Conservation (phyloP, 2,113 vertebrate species). For the Istiophorus platypterus region DNA sequence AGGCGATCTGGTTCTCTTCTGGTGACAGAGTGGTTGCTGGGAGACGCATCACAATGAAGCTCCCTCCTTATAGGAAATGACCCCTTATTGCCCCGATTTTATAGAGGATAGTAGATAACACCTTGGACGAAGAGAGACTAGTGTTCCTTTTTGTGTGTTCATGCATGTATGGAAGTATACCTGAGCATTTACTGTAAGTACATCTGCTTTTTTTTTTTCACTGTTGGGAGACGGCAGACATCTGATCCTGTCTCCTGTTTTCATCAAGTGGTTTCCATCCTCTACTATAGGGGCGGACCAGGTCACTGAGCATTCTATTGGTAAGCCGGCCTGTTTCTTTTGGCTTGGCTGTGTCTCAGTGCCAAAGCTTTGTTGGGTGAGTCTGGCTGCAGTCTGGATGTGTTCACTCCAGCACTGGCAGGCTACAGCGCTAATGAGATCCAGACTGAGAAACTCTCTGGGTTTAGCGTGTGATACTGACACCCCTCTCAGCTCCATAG, state of each 20-base stretch:
- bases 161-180: neutral
- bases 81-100: slow-evolving; percentile 63
- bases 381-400: slow-evolving; percentile 62
- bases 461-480: slow-evolving; percentile 59
- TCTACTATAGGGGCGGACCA: slow-evolving; percentile 34
- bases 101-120: slow-evolving; percentile 69
- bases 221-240: slow-evolving; percentile 24
- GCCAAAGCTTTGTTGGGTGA: slow-evolving; percentile 55
- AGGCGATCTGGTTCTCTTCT: slow-evolving; percentile 44
- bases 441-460: slow-evolving; percentile 68
- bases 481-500: slow-evolving; percentile 54
- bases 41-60: slow-evolving; percentile 50
- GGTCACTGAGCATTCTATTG: slow-evolving; percentile 56
- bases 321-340: slow-evolving; percentile 60
- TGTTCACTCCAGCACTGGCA: slow-evolving; percentile 61
- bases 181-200: neutral
- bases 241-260: slow-evolving; percentile 42
- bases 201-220: slow-evolving; percentile 45
- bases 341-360: slow-evolving; percentile 53
- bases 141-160: neutral
- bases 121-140: slow-evolving; percentile 23
- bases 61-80: slow-evolving; percentile 68
- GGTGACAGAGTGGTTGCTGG: slow-evolving; percentile 14
- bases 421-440: slow-evolving; percentile 72
- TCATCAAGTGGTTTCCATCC: slow-evolving; percentile 55